Base-by-base conservation (phyloP, 2,797 vertebrate species). In the Microhierax caerulescens region DNA sequence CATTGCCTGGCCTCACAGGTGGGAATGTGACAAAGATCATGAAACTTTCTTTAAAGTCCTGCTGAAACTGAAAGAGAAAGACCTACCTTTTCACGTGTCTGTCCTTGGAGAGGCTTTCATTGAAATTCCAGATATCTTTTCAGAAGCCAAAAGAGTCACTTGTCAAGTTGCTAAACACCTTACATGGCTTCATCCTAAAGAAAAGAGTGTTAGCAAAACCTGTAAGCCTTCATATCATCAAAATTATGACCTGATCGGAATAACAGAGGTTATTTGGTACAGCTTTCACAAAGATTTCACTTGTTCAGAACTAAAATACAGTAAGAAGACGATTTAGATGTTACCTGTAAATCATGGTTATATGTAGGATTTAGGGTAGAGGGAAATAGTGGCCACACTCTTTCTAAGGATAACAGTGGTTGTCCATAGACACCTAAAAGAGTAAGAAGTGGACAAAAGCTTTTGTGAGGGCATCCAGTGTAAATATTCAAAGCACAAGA, bases 1-100 rank as follows among this genome's bases (percentile, higher is more conserved):
- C 95, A 97, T 98, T 96, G 98, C 98, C 90, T 98, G 98, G 98
- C 99, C 98, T 97, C 98, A 99, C 98, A 99, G 99, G 98, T 99
- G 99, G 99, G 99, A 99, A 96, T 99, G 99, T 30, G 99, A 99
- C 98, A 99, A 99, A 98, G 99, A 98, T 98, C 99, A 99, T 95
- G 99, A 99, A 98, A 99, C 98, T 96, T 99, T 99, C 98, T 99
- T 99, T 98, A 99, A 99, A 98, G 98, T 98, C 78, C 94, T 99
- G 98, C 96, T 99, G 98, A 99, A 98, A 97, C 98, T 98, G 95
- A 99, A 99, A 96, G 97, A 98, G 70, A 96, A 97, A 86, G 93
- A 94, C 70, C 96, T 99, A 39, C 72, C 96, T 98, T 99, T 99
- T 98, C 97, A 98, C 24, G 98, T 99, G 89, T 98, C 98, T 10